Conservation (phyloP, 30 jellyfish, hydroid and myxozoan species). For the Pseudorhiza aurosa region DNA sequence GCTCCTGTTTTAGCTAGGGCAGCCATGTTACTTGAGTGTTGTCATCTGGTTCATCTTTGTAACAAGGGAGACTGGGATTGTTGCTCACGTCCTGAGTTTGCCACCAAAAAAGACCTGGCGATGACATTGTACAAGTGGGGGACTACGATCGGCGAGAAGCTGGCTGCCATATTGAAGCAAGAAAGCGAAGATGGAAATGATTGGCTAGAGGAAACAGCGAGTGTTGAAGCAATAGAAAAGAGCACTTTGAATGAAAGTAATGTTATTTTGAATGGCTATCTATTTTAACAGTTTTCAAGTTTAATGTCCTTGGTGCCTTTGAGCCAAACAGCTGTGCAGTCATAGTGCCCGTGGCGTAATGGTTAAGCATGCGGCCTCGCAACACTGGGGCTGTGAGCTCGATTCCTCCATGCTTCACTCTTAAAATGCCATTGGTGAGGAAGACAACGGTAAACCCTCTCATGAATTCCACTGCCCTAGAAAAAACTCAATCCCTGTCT, state of each 20-base stretch:
- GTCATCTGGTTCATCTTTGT: constrained; percentile 80
- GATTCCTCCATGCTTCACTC: too few species aligned
- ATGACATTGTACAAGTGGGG: constrained; percentile 90
- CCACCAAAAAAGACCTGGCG: constrained; percentile 80
- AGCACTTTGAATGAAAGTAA: constrained; percentile 38
- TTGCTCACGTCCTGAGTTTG: constrained; percentile 22
- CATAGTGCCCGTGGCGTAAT: too few species aligned
- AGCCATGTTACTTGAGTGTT: constrained; percentile 82
- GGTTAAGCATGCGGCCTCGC: too few species aligned
- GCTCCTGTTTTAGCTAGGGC: constrained; percentile 98
- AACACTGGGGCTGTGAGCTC: too few species aligned
- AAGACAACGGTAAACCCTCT: too few species aligned
- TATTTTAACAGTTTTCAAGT: not conserved
- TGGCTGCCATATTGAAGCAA: constrained; percentile 41
- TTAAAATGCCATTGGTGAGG: too few species aligned
- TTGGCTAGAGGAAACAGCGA: not conserved
- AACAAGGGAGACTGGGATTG: constrained; percentile 80
- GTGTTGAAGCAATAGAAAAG: constrained; percentile 35
- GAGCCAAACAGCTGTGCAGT: too few species aligned
- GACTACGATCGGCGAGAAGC: constrained; percentile 76
- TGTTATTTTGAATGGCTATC: not conserved
- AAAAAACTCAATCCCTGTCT: too few species aligned
- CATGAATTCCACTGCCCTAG: too few species aligned
- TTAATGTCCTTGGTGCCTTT: not conserved
- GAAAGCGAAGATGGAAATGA: not conserved